phyloP scores from a whole-genome alignment of 1,140 invertebrate species.

The Steinernema feltiae region DNA sequence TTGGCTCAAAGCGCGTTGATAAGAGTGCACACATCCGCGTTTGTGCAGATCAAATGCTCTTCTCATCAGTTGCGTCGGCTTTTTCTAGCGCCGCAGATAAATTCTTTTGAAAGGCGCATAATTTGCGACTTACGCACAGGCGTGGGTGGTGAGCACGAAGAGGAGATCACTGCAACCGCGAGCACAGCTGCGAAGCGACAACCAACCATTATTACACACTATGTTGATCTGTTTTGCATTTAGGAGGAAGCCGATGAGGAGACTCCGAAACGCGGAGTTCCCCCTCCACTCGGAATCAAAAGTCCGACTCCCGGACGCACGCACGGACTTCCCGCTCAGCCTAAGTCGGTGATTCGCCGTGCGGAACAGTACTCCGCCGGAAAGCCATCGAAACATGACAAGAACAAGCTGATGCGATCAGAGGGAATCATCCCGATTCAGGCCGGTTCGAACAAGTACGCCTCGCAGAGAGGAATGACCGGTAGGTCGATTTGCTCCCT shows the following conservation, averaged over 20 bases:
- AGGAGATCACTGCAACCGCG: not conserved
- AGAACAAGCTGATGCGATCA: constrained; percentile 54
- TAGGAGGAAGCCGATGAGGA: constrained; percentile 17
- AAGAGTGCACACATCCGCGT: no score
- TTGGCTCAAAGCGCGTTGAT: not conserved
- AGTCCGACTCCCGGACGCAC: constrained; percentile 33
- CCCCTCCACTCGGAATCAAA: constrained; percentile 32
- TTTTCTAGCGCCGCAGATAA: no score
- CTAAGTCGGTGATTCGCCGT: constrained; percentile 31
- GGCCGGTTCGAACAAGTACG: constrained; percentile 57
- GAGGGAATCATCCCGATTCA: constrained; percentile 58
- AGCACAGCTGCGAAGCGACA: not conserved
- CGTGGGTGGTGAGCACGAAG: not conserved
- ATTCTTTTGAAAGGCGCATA: constrained; percentile 15
- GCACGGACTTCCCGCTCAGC: constrained; percentile 22
- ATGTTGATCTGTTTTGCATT: constrained; percentile 2
- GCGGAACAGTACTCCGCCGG: constrained; percentile 48
- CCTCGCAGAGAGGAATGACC: constrained; percentile 57
- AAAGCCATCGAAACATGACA: constrained; percentile 49
- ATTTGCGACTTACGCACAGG: constrained; percentile 13
- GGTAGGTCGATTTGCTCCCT: constrained; percentile 31
- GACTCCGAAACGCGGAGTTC: constrained; percentile 24
- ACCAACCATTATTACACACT: not conserved
- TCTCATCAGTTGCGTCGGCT: no score
- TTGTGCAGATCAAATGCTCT: no score